Base-by-base conservation (phyloP, 2,113 vertebrate species). In the Neomonachus schauinslandi region DNA sequence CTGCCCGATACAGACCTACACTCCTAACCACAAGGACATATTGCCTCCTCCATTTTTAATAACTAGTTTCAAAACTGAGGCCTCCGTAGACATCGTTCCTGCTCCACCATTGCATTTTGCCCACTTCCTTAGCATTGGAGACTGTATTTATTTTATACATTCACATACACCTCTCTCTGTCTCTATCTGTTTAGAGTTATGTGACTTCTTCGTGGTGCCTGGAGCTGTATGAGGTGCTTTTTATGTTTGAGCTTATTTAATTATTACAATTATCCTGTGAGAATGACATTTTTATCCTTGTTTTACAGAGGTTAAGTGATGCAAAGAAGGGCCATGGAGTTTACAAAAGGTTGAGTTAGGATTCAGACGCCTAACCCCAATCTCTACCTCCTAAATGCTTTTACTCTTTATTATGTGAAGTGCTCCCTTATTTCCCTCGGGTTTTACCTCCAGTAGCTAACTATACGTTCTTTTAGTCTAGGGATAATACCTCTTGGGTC, bases 61-160 rank as follows among this genome's bases (percentile, higher is more conserved):
- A 96, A 86, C 3, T 77, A 61, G 61, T 63, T 97, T 94, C 36
- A 89, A 80, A 79, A 72, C 19, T 16, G 36, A 89, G 51, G 55
- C 51, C 10, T 67, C 94, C 55, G 49, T 80, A 72, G 21, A 55
- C 0, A 69, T 3, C 18, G 28, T 85, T 67, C 22, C 42, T 86
- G 10, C 12, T 84, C 5, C 1, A 26, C 7, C 33, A 71, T 96
- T 86, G 26, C 57, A 24, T 49, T 76, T 92, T 57, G 49, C 31
- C 24, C 26, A 69, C 14, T 24, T 39, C 16, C 2, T 86, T 24
- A 22, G 11, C 55, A 49, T 53, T 13, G 18, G 51, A 85, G 21
- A n/a, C 2, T 85, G 21, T 55, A 36, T n/a, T 49, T 49, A 59
- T 61, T 49, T 24, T 16, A 18, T 15, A 46, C n/a, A 59, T 77